Conservation (phyloP, 1,140 invertebrate species). For the Paraescarpia echinospica region DNA sequence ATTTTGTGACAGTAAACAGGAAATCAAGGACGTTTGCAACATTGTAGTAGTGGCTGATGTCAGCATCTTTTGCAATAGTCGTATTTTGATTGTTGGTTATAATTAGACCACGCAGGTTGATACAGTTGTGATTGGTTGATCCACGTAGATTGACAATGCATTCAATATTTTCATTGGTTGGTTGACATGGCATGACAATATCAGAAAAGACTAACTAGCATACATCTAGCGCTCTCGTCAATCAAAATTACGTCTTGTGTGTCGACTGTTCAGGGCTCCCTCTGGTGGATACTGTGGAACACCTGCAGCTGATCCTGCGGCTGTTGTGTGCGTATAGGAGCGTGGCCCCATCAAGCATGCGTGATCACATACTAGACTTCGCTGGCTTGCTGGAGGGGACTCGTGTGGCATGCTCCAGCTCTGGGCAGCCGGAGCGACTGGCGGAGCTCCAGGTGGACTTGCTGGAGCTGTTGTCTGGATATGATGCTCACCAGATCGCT, state of each 20-base stretch:
- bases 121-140: too few relatives aligned
- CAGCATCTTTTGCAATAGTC: too few relatives aligned
- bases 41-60: too few relatives aligned
- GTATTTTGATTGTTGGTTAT: too few relatives aligned
- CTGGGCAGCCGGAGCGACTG: not conserved
- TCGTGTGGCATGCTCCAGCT: not conserved
- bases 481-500: not conserved
- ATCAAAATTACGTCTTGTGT: not conserved
- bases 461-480: not conserved
- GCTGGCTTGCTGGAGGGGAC: constrained; percentile 6
- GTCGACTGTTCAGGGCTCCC: not conserved
- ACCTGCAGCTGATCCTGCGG: constrained; percentile 13
- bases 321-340: not conserved
- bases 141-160: too few relatives aligned
- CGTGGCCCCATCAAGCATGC: not conserved
- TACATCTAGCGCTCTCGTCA: too few relatives aligned
- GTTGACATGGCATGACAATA: too few relatives aligned
- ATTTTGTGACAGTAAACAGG: too few relatives aligned
- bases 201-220: too few relatives aligned
- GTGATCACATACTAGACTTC: not conserved
- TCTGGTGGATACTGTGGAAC: not conserved
- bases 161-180: too few relatives aligned
- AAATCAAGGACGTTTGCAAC: too few relatives aligned
- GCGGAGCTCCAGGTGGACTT: not conserved
- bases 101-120: too few relatives aligned